Percentiles rank a stretch among this genome's conserved stretches.
These are phyloP conservation scores for Philopedon plagiatum DNA, from an alignment of 2,888 invertebrate species.

Conservation along the genomic window DNA sequence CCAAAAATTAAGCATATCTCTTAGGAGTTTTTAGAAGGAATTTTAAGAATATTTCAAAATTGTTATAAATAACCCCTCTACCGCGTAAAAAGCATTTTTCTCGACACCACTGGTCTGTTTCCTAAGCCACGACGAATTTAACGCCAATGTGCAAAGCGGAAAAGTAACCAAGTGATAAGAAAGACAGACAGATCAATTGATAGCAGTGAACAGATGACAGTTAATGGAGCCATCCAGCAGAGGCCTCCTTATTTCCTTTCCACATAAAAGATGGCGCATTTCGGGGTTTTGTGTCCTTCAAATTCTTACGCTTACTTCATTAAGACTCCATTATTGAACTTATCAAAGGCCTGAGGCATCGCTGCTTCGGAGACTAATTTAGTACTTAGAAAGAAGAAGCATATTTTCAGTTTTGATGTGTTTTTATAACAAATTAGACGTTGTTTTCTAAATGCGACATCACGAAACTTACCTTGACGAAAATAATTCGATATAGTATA, in stretches of 20 bases:
- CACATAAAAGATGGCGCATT: conserved; percentile 53
- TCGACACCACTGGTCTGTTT: conserved; percentile 51
- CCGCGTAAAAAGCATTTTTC: too few species aligned
- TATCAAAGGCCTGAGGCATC: conserved; percentile 36
- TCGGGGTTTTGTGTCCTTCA: conserved; percentile 46
- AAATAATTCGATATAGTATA: too few species aligned
- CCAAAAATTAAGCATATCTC: too few species aligned
- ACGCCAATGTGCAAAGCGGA: conserved; percentile 67
- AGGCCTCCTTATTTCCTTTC: conserved; percentile 64
- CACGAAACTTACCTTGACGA: too few species aligned
- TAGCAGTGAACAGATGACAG: conserved; percentile 66
- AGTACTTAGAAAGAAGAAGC: background rate
- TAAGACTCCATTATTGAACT: conserved; percentile 46
- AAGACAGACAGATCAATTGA: conserved; percentile 68
- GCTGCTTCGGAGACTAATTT: conserved; percentile 36
- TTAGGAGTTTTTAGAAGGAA: too few species aligned
- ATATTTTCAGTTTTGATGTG: background rate
- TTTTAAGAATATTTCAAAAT: too few species aligned
- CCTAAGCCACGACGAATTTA: conserved; percentile 63
- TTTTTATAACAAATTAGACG: too few species aligned
- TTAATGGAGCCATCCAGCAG: conserved; percentile 62
- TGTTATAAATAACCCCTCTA: background rate
- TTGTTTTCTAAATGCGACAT: too few species aligned
- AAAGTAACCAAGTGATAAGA: conserved; percentile 67
- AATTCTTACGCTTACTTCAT: conserved; percentile 44